These are phyloP conservation scores for Paradisaea rubra DNA, from an alignment of 2,113 vertebrate genomes.

Conservation along the genomic window DNA sequence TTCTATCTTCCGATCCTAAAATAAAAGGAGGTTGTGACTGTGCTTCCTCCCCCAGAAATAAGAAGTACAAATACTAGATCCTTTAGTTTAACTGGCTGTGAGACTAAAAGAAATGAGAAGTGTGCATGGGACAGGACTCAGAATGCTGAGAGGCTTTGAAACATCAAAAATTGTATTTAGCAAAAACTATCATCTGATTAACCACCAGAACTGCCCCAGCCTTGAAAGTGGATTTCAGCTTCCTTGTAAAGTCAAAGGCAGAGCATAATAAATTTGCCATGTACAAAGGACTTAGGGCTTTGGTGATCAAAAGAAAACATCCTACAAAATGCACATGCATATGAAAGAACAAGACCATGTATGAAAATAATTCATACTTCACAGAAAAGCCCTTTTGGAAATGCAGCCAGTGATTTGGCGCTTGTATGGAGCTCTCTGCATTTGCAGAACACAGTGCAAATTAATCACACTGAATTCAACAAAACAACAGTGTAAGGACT, in stretches of 20 bases:
- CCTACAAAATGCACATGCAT: background rate
- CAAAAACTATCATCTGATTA: background rate
- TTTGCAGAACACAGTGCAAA: background rate
- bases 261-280: background rate
- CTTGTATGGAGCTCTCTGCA: background rate
- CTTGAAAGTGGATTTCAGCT: background rate
- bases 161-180: background rate
- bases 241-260: background rate
- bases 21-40: background rate
- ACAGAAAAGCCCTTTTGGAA: background rate
- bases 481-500: background rate
- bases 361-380: background rate
- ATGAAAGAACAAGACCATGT: background rate
- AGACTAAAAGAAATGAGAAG: background rate
- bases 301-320: slow-evolving; percentile 2
- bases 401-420: background rate
- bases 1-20: slow-evolving; percentile 93
- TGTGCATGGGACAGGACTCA: background rate
- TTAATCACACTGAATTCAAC: background rate
- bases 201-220: background rate
- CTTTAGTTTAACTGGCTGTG: background rate
- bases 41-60: background rate
- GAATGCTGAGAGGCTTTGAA: background rate
- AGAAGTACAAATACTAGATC: background rate
- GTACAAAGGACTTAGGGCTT: background rate